Percentiles rank a stretch among this genome's conserved stretches.
These are phyloP conservation scores for Syngnathus scovelli DNA, from an alignment of 2,113 vertebrate species.

Conservation along the genomic window DNA sequence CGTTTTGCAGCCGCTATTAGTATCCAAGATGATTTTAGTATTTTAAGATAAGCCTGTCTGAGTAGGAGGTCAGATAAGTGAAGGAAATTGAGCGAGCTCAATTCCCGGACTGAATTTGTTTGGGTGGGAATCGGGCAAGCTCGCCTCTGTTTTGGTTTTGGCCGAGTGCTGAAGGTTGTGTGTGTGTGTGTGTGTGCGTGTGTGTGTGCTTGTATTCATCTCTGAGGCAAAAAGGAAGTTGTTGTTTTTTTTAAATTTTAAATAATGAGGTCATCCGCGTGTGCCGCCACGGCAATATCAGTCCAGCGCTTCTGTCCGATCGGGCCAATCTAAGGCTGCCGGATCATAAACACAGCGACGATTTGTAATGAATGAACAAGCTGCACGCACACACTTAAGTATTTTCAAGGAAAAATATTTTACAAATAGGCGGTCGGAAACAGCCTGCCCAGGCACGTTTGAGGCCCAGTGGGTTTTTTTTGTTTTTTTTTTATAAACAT, in stretches of 20 bases:
- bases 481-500: too few species aligned
- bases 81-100: constrained; percentile 27
- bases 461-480: too few species aligned
- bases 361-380: constrained; percentile 20
- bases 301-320: constrained; percentile 23
- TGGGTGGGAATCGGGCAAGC: constrained; percentile 44
- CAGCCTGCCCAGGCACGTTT: too few species aligned
- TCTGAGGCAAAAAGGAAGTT: constrained; percentile 12
- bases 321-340: constrained; percentile 17
- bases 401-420: too few species aligned
- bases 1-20: not conserved
- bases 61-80: not conserved
- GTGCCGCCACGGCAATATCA: constrained; percentile 3
- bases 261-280: constrained; percentile 41
- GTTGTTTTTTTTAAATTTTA: not conserved
- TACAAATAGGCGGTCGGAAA: too few species aligned
- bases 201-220: constrained; percentile 6
- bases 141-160: constrained; percentile 50
- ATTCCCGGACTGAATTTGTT: constrained; percentile 41
- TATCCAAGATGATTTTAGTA: not conserved
- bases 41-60: constrained; percentile 14
- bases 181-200: constrained; percentile 22
- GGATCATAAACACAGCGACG: not conserved
- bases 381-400: not conserved
- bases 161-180: constrained; percentile 34